Conservation (phyloP, 2,888 invertebrate species). For the Eilema depressum region DNA sequence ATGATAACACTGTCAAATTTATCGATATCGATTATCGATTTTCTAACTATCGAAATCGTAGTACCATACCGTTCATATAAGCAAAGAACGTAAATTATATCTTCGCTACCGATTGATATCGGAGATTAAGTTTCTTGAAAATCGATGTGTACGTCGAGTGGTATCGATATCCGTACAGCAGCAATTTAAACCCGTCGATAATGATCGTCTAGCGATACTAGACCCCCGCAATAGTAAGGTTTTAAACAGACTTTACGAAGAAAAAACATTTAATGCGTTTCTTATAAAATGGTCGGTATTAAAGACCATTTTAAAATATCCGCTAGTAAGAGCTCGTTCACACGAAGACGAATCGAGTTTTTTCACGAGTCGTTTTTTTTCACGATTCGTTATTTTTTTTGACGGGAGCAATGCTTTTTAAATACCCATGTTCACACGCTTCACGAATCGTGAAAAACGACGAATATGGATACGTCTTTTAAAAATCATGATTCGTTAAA, state of each 20-base stretch:
- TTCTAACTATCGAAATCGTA: background rate
- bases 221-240: conserved; percentile 21
- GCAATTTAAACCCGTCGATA: conserved; percentile 49
- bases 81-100: conserved; percentile 33
- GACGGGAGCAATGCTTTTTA: too few species aligned
- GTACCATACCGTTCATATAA: conserved; percentile 1
- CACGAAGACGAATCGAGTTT: too few species aligned
- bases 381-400: too few species aligned
- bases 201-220: conserved; percentile 33
- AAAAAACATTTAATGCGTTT: conserved; percentile 34
- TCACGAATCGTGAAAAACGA: too few species aligned
- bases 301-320: conserved; percentile 45
- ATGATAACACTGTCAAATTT: background rate
- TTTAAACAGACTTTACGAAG: conserved; percentile 15
- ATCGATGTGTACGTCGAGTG: conserved; percentile 39
- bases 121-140: conserved; percentile 46
- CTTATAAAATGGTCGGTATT: conserved; percentile 38
- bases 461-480: too few species aligned
- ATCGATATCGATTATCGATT: background rate
- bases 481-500: too few species aligned
- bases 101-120: conserved; percentile 44
- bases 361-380: too few species aligned
- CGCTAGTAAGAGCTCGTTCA: too few species aligned
- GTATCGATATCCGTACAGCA: conserved; percentile 47
- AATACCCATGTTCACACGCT: too few species aligned